Conservation (phyloP, 2,888 invertebrate species). For the Zygothrica quintamaculata region DNA sequence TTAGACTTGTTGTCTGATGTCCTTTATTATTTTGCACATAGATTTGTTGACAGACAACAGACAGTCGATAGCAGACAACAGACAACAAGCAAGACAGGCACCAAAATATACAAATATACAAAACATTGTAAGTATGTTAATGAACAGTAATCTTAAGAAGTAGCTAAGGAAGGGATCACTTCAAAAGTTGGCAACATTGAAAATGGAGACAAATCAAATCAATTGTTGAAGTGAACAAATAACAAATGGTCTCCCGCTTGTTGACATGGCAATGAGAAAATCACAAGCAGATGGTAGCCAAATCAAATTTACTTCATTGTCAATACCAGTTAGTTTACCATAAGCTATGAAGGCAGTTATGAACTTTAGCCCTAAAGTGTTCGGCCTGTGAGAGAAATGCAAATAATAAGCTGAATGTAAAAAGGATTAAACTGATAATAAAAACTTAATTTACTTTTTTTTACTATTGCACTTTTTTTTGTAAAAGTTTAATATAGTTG, state of each 20-base stretch:
- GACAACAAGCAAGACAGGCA: too few species aligned
- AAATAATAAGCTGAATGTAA: background rate
- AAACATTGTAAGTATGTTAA: slow-evolving; percentile 52
- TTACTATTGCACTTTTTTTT: background rate
- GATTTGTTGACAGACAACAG: background rate
- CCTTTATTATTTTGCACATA: slow-evolving; percentile 1
- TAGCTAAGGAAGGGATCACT: slow-evolving; percentile 25
- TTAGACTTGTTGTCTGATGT: slow-evolving; percentile 24
- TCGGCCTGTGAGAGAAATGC: background rate
- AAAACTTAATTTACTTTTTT: too few species aligned
- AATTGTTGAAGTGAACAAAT: slow-evolving; percentile 58
- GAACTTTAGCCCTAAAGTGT: too few species aligned
- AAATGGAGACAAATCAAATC: slow-evolving; percentile 64
- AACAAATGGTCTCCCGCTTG: slow-evolving; percentile 23
- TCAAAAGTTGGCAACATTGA: slow-evolving; percentile 51
- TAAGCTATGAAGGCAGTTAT: slow-evolving; percentile 29
- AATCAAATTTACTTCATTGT: slow-evolving; percentile 10
- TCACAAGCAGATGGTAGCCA: slow-evolving; percentile 21
- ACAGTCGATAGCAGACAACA: too few species aligned
- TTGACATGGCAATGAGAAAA: slow-evolving; percentile 46
- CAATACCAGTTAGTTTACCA: slow-evolving; percentile 14
- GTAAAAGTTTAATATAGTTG: too few species aligned
- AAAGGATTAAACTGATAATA: too few species aligned
- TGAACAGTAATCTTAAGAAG: slow-evolving; percentile 46
- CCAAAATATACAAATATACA: slow-evolving; percentile 20